A percentile compares a stretch with the other conserved stretches of the same genome.
Conservation (phyloP, 2,113 vertebrate species). For the Rhynchopsitta pachyrhyncha region DNA sequence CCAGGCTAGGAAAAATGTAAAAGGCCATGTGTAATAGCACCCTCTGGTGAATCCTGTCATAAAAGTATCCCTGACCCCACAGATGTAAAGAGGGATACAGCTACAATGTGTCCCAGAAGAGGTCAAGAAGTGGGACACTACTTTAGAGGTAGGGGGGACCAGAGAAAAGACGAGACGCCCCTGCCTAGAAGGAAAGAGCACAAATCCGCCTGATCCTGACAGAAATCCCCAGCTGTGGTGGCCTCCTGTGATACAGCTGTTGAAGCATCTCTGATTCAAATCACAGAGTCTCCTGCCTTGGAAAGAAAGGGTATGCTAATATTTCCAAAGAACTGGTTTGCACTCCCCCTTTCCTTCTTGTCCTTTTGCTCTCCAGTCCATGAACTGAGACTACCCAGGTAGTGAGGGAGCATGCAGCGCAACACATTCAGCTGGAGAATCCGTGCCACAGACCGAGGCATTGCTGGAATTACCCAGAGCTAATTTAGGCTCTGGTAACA, state of each 20-base stretch:
- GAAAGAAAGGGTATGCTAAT: background rate
- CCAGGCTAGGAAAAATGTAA: background rate
- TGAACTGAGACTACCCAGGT: constrained; percentile 4
- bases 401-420: background rate
- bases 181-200: background rate
- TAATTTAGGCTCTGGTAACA: constrained; percentile 59
- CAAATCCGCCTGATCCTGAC: background rate
- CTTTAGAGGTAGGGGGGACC: background rate
- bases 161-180: background rate
- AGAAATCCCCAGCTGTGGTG: constrained; percentile 17
- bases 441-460: constrained; percentile 38
- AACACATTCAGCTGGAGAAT: constrained; percentile 11
- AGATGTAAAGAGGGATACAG: background rate
- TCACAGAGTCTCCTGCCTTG: background rate
- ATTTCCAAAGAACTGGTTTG: background rate
- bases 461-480: constrained; percentile 60
- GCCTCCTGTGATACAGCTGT: background rate
- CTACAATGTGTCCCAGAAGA: background rate
- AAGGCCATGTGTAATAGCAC: constrained; percentile 45
- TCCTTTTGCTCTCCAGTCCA: background rate
- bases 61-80: background rate
- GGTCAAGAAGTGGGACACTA: background rate
- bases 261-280: constrained; percentile 6
- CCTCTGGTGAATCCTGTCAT: constrained; percentile 48
- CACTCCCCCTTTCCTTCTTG: background rate